phyloP scores from a whole-genome alignment of 2,797 vertebrate genomes.

The Phalanger gymnotis region DNA sequence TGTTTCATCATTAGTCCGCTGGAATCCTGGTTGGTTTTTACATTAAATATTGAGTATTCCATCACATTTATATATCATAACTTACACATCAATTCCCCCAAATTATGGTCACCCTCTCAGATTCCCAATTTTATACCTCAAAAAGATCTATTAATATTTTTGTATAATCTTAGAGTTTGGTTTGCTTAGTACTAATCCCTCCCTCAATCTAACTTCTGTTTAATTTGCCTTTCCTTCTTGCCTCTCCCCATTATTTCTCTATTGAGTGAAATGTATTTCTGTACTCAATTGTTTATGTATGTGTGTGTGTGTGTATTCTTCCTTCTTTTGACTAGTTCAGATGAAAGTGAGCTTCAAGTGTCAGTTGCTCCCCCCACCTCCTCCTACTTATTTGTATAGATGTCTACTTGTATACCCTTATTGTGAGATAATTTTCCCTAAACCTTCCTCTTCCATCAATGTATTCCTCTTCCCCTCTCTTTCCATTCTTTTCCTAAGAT shows the following conservation, averaged over 20 bases:
- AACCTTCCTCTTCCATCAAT: neutral
- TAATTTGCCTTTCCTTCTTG: neutral
- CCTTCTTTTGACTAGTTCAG: neutral
- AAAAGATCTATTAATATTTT: neutral
- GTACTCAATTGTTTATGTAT: neutral
- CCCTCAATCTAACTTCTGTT: neutral
- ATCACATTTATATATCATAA: neutral
- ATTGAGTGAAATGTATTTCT: neutral
- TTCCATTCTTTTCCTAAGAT: neutral
- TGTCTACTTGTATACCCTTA: neutral
- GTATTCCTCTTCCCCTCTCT: neutral
- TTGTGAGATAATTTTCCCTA: neutral
- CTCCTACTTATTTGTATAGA: neutral
- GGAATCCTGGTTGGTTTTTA: neutral
- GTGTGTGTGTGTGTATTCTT: neutral
- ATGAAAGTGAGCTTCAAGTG: neutral
- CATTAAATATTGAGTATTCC: neutral
- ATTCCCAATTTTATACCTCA: neutral
- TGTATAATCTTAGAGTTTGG: neutral
- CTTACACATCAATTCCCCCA: neutral
- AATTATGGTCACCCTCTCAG: neutral
- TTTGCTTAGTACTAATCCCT: neutral
- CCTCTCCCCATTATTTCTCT: neutral
- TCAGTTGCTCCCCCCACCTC: neutral
- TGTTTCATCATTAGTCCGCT: neutral